These are phyloP conservation scores for Bufo bufo DNA, from an alignment of 2,113 vertebrate species.

Conservation along the genomic window DNA sequence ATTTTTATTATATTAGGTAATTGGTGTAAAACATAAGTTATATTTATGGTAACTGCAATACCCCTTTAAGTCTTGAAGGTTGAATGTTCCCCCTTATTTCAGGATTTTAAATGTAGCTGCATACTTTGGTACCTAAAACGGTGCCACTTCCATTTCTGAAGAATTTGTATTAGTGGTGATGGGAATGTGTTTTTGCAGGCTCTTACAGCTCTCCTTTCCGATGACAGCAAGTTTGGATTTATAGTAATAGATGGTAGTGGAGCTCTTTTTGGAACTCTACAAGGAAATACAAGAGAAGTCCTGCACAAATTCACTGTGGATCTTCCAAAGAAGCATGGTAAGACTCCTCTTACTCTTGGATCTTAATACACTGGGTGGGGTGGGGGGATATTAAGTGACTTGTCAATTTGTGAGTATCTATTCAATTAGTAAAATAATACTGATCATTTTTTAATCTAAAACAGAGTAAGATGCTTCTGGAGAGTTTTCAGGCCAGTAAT, in stretches of 20 bases:
- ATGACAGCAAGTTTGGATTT: slow-evolving; percentile 99
- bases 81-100: no score
- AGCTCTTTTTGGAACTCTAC: slow-evolving; percentile 97
- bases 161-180: not conserved
- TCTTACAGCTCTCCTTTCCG: slow-evolving; percentile 94
- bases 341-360: not conserved
- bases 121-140: no score
- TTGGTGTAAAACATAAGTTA: no score
- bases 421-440: no score
- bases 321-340: slow-evolving; percentile 99
- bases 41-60: no score
- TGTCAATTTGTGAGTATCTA: no score
- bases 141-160: not conserved
- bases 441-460: no score
- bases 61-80: no score
- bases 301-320: slow-evolving; percentile 99
- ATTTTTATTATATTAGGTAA: no score
- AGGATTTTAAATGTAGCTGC: no score
- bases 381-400: not conserved
- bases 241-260: slow-evolving; percentile 99
- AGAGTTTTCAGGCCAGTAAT: no score
- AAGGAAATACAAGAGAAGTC: slow-evolving; percentile 98
- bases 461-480: no score
- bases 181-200: slow-evolving; percentile 76
- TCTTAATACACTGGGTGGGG: not conserved